Percentiles rank a stretch among this genome's conserved stretches.
phyloP scores from a whole-genome alignment of 1,140 invertebrate species.

The Bombyx mandarina region DNA sequence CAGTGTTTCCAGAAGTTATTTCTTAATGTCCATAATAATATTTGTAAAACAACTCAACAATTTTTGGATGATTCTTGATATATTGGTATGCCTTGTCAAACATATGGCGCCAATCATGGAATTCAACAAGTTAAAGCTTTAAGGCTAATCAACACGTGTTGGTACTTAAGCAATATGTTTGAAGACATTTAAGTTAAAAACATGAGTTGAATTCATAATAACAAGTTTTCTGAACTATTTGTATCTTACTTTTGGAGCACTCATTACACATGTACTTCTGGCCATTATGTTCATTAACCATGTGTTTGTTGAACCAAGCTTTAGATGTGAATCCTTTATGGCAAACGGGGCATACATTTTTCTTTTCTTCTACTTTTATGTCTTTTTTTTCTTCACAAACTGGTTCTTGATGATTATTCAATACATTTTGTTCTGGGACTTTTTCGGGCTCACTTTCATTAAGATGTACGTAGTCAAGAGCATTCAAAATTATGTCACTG shows the following conservation, averaged over 20 bases:
- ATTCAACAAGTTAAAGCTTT: too few relatives aligned
- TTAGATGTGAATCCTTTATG: slow-evolving; percentile 47
- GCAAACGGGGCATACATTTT: slow-evolving; percentile 39
- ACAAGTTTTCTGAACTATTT: not conserved
- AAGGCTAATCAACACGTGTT: too few relatives aligned
- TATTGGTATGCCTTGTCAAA: too few relatives aligned
- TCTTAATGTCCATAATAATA: too few relatives aligned
- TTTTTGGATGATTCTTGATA: too few relatives aligned
- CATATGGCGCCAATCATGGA: too few relatives aligned
- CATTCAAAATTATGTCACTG: slow-evolving; percentile 12
- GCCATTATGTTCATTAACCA: slow-evolving; percentile 45
- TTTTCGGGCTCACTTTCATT: slow-evolving; percentile 2
- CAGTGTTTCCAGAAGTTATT: too few relatives aligned
- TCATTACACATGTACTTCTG: slow-evolving; percentile 37
- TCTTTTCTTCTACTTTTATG: slow-evolving; percentile 17
- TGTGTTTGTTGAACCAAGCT: slow-evolving; percentile 50
- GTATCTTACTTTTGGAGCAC: slow-evolving; percentile 39
- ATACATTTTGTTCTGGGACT: slow-evolving; percentile 3
- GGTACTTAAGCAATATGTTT: too few relatives aligned
- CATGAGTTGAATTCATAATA: too few relatives aligned
- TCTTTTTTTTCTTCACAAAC: slow-evolving; percentile 6
- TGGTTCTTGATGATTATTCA: slow-evolving; percentile 8
- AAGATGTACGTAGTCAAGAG: slow-evolving; percentile 8
- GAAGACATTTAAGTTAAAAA: too few relatives aligned
- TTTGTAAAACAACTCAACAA: too few relatives aligned